phyloP scores from a whole-genome alignment of 1,140 invertebrate genomes.

The Musca domestica region DNA sequence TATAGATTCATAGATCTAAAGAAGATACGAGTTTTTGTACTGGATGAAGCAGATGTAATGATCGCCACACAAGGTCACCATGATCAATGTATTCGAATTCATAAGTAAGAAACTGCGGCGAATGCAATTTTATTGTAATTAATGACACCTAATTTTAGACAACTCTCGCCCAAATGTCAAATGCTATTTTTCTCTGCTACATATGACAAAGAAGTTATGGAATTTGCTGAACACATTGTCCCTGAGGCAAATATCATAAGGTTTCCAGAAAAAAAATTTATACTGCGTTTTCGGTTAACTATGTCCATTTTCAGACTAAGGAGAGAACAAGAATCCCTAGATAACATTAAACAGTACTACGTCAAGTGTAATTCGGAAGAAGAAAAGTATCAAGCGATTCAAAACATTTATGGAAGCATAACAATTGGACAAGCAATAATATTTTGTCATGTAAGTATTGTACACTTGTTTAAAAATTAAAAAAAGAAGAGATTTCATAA shows the following conservation, averaged over 20 bases:
- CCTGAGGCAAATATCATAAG: constrained; percentile 83
- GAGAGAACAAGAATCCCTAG: constrained; percentile 92
- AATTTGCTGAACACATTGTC: constrained; percentile 94
- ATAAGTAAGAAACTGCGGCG: constrained; percentile 65
- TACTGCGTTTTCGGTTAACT: background rate
- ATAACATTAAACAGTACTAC: constrained; percentile 98
- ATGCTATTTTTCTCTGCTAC: constrained; percentile 99
- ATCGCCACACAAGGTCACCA: constrained; percentile 97
- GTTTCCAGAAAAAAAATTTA: constrained; percentile 27
- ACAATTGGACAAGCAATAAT: constrained; percentile 98
- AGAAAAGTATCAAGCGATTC: constrained; percentile 89
- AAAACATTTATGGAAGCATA: constrained; percentile 94
- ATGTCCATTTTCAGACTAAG: constrained; percentile 60
- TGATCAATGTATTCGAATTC: constrained; percentile 93
- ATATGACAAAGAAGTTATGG: constrained; percentile 91
- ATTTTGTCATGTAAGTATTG: constrained; percentile 83
- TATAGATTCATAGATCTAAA: constrained; percentile 83
- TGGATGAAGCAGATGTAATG: constrained; percentile 99
- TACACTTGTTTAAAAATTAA: too few species aligned
- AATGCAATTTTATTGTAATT: constrained; percentile 19
- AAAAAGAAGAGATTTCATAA: too few species aligned
- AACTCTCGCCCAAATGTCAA: constrained; percentile 72
- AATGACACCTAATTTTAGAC: constrained; percentile 53
- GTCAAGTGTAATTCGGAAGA: constrained; percentile 79
- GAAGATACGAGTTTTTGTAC: constrained; percentile 90